Evolutionary conservation across 2,888 invertebrate genomes (phyloP), one percentile per base, ranked within the genome.

Genomic region (Coenonympha arcania): DNA sequence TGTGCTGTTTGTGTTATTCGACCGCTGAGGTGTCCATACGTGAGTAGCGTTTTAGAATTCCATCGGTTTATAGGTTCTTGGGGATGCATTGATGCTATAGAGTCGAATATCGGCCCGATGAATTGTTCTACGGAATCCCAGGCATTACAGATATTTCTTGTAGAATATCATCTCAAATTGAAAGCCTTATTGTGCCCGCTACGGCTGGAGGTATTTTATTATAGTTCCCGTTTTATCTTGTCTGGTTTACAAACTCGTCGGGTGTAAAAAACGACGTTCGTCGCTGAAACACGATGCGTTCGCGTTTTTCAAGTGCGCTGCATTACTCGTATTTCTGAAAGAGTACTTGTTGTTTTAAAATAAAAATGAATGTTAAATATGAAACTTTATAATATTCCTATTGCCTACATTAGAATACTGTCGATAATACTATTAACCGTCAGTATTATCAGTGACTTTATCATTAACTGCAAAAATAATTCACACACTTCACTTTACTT

Each of bases 1-100:
- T 68, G 68, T 57, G 59, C 36, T 50, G 19, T 51, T 49, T 53
- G 54, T 52, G 49, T 45, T 43, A 11, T 42, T 19, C 28, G 22
- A 36, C 22, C 39, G 33, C 19, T 48, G 42, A 47, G 45, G 36
- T 19, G 37, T 13, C 24, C 37, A 33, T 28, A 50, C 36, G 59
- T 59, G 40, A 59, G 59, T 59, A 56, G 20, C 55, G 9, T 28
- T 19, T 6, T 37, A 9, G 8, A 20, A 3, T 16, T 4, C 9
- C 24, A 9, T 16, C 15, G 15, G 31, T 9, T 30, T 31, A 16
- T 42, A 20, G 15, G 39, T n/a, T 22, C 34, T 24, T 15, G 16
- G 22, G 15, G 37, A 30, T 46, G 24, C 30, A 31, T 39, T 39
- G 22, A 15, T 22, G 22, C 24, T 19, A 31, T 31, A 36, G 30